These are phyloP conservation scores for Melipona bicolor DNA, from an alignment of 2,888 invertebrate species.

Conservation along the genomic window DNA sequence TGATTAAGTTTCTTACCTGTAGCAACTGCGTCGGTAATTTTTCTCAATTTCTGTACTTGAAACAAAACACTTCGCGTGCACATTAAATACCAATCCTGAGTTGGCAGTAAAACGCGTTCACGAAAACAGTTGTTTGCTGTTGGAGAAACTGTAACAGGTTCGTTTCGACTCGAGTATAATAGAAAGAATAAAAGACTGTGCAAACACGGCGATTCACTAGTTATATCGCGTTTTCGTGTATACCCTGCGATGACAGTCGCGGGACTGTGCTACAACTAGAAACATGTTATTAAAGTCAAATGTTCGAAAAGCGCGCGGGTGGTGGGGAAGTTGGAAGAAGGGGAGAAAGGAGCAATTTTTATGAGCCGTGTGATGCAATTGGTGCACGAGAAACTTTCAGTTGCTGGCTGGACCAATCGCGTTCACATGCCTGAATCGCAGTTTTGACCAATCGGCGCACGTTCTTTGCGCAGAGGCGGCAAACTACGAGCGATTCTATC, in stretches of 20 bases:
- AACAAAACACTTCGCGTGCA: constrained; percentile 38
- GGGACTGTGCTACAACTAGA: constrained; percentile 63
- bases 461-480: constrained; percentile 36
- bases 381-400: constrained; percentile 1
- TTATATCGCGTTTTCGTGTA: constrained; percentile 49
- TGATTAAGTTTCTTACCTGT: constrained; percentile 28
- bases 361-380: not conserved
- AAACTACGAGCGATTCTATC: constrained; percentile 31
- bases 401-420: constrained; percentile 17
- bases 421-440: not conserved
- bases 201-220: constrained; percentile 24
- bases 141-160: not conserved
- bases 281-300: constrained; percentile 52
- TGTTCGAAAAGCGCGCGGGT: constrained; percentile 72
- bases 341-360: constrained; percentile 14
- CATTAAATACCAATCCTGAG: constrained; percentile 28
- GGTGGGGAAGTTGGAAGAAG: constrained; percentile 49
- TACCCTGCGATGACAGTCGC: constrained; percentile 67
- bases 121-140: not conserved
- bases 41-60: not conserved
- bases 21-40: not conserved
- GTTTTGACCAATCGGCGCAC: constrained; percentile 11
- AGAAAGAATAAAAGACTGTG: constrained; percentile 10
- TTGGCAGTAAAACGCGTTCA: not conserved
- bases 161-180: not conserved